Conservation (phyloP, 2,113 vertebrate species). For the Orientallactaga bullata region DNA sequence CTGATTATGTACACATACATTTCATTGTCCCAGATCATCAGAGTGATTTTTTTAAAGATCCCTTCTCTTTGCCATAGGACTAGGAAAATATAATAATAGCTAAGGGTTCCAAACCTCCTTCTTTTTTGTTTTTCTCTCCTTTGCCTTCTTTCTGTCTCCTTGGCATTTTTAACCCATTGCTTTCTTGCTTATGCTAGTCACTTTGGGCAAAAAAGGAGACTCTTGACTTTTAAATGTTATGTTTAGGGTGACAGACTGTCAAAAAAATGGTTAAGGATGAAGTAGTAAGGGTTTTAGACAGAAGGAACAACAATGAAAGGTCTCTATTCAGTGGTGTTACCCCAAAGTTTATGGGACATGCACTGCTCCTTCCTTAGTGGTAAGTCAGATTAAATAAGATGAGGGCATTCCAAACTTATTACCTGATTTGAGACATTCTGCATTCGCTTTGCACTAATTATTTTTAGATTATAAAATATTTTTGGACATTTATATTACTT, state of each 20-base stretch:
- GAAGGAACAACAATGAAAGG: not conserved
- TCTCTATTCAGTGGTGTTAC: not conserved
- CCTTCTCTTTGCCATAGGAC: not conserved
- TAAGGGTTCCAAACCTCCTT: not conserved
- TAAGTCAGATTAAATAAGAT: not conserved
- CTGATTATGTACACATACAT: not conserved
- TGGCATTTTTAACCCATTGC: not conserved
- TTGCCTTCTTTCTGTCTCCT: not conserved
- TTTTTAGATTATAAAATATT: conserved; percentile 2
- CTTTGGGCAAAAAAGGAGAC: not conserved
- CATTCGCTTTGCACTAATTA: not conserved
- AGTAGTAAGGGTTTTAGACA: not conserved
- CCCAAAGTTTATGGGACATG: not conserved
- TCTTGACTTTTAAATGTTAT: conserved; percentile 20
- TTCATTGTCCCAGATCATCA: conserved; percentile 26
- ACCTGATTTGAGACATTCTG: not conserved
- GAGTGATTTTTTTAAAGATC: conserved; percentile 11
- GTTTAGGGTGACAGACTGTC: not conserved
- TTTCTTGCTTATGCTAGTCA: not conserved
- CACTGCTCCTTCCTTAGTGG: not conserved
- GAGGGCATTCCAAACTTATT: not conserved
- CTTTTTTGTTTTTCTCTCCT: not conserved
- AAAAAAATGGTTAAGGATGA: not conserved
- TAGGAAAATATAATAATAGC: not conserved
- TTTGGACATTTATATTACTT: not conserved